Percentiles rank a stretch among this genome's conserved stretches.
phyloP scores from a whole-genome alignment of 2,888 invertebrate genomes.

The Andrena chrysosceles region DNA sequence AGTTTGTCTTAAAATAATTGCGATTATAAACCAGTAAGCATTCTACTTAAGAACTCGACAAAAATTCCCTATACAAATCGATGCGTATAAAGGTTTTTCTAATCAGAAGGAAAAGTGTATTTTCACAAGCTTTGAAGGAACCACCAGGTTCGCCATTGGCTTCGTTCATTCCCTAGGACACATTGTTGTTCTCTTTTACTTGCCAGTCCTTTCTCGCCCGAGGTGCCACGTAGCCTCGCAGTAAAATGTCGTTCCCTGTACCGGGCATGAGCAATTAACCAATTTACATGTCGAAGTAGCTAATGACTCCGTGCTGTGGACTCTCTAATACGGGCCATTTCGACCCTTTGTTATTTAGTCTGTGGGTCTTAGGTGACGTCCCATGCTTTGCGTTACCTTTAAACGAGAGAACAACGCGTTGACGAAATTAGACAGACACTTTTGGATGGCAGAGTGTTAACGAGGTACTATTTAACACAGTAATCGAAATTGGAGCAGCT shows the following conservation, averaged over 20 bases:
- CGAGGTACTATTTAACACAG: neutral
- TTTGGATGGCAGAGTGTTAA: constrained; percentile 1
- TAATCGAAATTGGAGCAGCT: neutral
- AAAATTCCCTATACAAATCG: too few species aligned
- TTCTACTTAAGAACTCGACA: too few species aligned
- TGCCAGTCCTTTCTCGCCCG: constrained; percentile 2
- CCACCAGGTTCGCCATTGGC: neutral
- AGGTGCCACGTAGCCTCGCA: constrained; percentile 8
- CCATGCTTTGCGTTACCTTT: constrained; percentile 11
- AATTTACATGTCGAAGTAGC: constrained; percentile 68
- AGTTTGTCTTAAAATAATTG: neutral
- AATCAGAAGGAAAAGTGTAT: neutral
- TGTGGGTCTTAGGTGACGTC: constrained; percentile 12
- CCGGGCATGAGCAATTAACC: constrained; percentile 60
- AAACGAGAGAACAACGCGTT: neutral
- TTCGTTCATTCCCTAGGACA: constrained; percentile 1
- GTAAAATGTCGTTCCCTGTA: constrained; percentile 33
- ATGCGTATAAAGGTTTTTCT: too few species aligned
- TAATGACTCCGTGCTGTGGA: constrained; percentile 45
- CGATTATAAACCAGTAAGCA: too few species aligned
- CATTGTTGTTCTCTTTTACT: constrained; percentile 21
- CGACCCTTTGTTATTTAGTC: constrained; percentile 47
- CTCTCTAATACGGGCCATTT: constrained; percentile 46
- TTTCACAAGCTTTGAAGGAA: neutral
- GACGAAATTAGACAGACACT: constrained; percentile 34